These are phyloP conservation scores for Nothobranchius kuhntae DNA, from an alignment of 2,113 vertebrate genomes.

Conservation along the genomic window DNA sequence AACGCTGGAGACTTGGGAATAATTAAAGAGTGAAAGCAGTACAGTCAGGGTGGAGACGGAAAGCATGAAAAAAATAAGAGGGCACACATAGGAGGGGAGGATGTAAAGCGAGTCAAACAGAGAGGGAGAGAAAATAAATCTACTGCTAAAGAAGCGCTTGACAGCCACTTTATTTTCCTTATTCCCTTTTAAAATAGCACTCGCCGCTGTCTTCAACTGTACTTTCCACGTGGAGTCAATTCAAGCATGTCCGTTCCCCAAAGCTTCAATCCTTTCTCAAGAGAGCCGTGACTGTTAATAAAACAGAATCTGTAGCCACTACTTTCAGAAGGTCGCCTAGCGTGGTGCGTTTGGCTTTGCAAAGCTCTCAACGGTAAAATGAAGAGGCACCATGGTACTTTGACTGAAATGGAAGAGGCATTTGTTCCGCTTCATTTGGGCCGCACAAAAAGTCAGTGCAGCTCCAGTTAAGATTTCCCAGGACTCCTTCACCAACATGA, in stretches of 20 bases:
- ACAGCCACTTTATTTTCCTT: neutral
- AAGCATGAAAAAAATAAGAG: conserved; percentile 34
- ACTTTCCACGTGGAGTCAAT: neutral
- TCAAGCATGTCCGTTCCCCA: conserved; percentile 9
- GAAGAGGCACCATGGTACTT: neutral
- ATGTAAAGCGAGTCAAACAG: neutral
- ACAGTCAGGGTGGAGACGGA: conserved; percentile 39
- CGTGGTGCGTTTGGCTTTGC: neutral
- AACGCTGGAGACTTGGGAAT: conserved; percentile 12
- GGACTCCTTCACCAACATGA: neutral
- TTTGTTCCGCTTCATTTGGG: neutral
- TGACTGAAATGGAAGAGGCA: neutral
- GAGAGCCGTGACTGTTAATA: neutral
- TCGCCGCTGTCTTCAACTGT: neutral
- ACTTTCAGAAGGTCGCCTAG: conserved; percentile 7
- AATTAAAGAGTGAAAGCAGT: conserved; percentile 43
- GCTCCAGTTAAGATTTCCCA: neutral
- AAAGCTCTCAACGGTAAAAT: conserved; percentile 3
- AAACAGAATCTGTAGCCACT: conserved; percentile 1
- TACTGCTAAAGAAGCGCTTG: conserved; percentile 14
- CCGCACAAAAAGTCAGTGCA: neutral
- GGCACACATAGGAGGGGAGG: conserved; percentile 18
- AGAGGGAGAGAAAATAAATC: conserved; percentile 19
- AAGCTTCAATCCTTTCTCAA: conserved; percentile 4
- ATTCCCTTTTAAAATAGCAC: conserved; percentile 3